These are phyloP conservation scores for Apteryx mantelli DNA, from an alignment of 2,113 vertebrate genomes.

Conservation along the genomic window DNA sequence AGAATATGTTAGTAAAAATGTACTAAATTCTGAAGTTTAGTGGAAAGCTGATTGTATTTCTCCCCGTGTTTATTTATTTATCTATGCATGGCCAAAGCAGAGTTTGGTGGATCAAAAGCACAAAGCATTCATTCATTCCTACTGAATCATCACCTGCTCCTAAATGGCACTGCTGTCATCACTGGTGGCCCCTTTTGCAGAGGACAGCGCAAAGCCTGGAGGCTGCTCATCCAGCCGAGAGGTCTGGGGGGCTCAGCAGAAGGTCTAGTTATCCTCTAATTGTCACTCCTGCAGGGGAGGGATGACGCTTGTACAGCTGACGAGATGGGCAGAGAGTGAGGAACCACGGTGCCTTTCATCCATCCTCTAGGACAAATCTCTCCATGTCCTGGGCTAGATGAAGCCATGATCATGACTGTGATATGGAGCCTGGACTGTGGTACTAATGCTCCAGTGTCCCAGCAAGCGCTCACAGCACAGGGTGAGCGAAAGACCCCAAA, in stretches of 20 bases:
- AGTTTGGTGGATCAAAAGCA: background rate
- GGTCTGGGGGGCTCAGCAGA: background rate
- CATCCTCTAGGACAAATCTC: background rate
- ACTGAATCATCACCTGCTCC: background rate
- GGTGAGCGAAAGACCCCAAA: background rate
- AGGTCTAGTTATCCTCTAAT: background rate
- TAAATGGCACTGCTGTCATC: background rate
- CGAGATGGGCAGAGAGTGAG: background rate
- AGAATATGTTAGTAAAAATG: slow-evolving; percentile 1
- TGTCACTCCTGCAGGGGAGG: background rate
- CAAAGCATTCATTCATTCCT: background rate
- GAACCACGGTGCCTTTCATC: background rate
- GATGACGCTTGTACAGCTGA: background rate
- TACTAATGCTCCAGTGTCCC: background rate
- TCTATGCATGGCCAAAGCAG: background rate
- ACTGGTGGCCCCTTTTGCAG: background rate
- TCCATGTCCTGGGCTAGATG: background rate
- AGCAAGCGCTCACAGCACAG: background rate
- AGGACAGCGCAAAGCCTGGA: background rate
- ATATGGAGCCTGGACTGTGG: background rate
- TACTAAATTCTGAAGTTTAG: background rate
- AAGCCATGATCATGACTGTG: rapidly evolving
- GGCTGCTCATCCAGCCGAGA: rapidly evolving
- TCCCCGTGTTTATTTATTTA: background rate
- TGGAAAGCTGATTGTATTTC: background rate